A percentile compares a stretch with the other conserved stretches of the same genome.
Conservation (phyloP, 2,888 invertebrate species). For the Nymphalis urticae region DNA sequence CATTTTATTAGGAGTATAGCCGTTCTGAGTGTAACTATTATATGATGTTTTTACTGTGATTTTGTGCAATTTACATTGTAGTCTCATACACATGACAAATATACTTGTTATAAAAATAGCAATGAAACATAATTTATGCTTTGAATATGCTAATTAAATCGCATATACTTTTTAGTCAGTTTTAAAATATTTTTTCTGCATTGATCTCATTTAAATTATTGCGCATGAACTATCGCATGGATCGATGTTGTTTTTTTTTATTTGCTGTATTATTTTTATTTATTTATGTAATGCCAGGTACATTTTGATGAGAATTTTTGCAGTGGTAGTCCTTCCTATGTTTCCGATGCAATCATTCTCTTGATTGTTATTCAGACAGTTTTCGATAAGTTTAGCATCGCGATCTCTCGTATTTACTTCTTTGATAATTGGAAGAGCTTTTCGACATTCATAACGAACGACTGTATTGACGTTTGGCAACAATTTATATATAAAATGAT, state of each 20-base stretch:
- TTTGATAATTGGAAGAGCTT: not conserved
- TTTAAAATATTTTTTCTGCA: not conserved
- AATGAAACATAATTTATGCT: not conserved
- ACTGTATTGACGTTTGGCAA: not conserved
- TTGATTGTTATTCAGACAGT: conserved; percentile 35
- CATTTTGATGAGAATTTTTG: conserved; percentile 14
- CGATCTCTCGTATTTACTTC: not conserved
- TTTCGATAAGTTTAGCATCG: conserved; percentile 14
- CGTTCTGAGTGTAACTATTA: not conserved
- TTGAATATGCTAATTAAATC: too few species aligned
- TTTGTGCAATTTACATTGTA: not conserved
- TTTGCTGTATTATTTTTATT: conserved; percentile 5
- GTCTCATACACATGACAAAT: conserved; percentile 3
- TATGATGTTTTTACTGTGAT: not conserved
- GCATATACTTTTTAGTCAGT: not conserved
- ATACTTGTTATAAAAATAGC: not conserved
- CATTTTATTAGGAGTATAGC: too few species aligned
- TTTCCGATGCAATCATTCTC: conserved; percentile 33
- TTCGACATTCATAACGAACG: not conserved
- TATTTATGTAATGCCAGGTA: conserved; percentile 9
- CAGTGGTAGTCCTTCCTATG: not conserved
- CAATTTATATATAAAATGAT: not conserved
- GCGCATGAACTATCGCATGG: conserved; percentile 7
- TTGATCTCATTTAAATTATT: not conserved
- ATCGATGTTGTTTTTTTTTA: conserved; percentile 7